Conservation (phyloP, 2,888 invertebrate species). For the Melinaea marsaeus region DNA sequence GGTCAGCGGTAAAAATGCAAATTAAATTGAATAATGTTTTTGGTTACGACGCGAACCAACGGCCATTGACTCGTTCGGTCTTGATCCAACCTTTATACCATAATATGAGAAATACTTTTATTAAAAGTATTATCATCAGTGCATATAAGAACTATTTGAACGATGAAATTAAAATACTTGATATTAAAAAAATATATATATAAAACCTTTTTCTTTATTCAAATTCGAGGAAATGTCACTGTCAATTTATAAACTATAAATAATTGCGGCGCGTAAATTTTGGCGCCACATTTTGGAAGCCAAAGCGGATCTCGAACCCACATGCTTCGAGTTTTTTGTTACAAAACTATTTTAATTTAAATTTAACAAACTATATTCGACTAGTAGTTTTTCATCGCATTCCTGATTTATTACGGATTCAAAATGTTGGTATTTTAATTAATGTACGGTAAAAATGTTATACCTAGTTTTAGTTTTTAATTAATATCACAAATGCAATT, state of each 20-base stretch:
- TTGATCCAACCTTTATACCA: slow-evolving; percentile 43
- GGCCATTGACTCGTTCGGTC: slow-evolving; percentile 54
- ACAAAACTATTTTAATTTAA: slow-evolving; percentile 32
- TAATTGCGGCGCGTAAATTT: slow-evolving; percentile 43
- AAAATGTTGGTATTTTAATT: slow-evolving; percentile 31
- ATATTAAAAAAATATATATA: no score
- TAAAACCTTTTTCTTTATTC: no score
- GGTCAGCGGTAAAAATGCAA: slow-evolving; percentile 57
- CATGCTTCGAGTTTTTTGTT: slow-evolving; percentile 30
- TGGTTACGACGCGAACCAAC: slow-evolving; percentile 44
- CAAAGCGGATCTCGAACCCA: slow-evolving; percentile 44
- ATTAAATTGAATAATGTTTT: slow-evolving; percentile 60
- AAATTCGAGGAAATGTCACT: not conserved
- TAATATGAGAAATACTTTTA: slow-evolving; percentile 1
- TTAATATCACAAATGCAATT: not conserved
- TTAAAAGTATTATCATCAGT: not conserved
- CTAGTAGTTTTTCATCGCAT: slow-evolving; percentile 30
- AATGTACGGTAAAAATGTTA: slow-evolving; percentile 7
- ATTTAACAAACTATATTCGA: slow-evolving; percentile 27
- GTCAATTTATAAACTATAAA: slow-evolving; percentile 27
- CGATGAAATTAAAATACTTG: no score
- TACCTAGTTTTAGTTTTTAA: not conserved
- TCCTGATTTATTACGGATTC: slow-evolving; percentile 25
- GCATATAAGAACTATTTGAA: no score
- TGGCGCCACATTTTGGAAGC: slow-evolving; percentile 57